Conservation (phyloP, 2,113 vertebrate genomes). For the Apistogramma diplotaenia region DNA sequence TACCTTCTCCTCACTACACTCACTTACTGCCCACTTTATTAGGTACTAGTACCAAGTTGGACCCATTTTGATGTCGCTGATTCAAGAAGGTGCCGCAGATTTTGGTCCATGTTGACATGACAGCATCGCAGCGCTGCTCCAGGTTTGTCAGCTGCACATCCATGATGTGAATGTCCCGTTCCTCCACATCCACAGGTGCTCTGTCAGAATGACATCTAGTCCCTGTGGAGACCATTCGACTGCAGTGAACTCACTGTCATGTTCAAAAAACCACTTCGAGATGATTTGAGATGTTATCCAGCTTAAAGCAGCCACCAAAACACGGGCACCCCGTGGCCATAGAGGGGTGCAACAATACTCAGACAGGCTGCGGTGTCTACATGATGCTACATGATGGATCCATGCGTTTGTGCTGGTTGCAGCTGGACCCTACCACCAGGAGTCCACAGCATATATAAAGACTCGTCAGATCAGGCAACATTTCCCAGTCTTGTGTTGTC, state of each 20-base stretch:
- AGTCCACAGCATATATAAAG: too few species aligned
- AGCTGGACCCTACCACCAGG: too few species aligned
- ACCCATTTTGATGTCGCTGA: background rate
- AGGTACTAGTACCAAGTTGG: background rate
- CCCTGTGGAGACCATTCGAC: background rate
- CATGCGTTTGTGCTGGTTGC: too few species aligned
- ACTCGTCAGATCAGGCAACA: too few species aligned
- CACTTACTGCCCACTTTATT: background rate
- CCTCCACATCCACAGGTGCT: background rate
- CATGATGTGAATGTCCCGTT: rapidly evolving
- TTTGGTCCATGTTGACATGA: too few species aligned
- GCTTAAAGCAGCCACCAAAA: background rate
- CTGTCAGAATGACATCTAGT: background rate
- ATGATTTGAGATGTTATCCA: background rate
- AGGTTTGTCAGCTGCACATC: background rate
- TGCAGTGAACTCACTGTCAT: background rate
- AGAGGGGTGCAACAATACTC: background rate
- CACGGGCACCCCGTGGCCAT: background rate
- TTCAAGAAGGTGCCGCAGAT: too few species aligned
- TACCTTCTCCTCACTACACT: background rate
- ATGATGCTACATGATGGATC: too few species aligned
- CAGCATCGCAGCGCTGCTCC: background rate
- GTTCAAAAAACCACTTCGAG: background rate
- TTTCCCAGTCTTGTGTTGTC: too few species aligned
- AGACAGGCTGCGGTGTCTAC: background rate